A percentile compares a stretch with the other conserved stretches of the same genome.
These are phyloP conservation scores for Dynastes tityus DNA, from an alignment of 2,888 invertebrate genomes.

Conservation along the genomic window DNA sequence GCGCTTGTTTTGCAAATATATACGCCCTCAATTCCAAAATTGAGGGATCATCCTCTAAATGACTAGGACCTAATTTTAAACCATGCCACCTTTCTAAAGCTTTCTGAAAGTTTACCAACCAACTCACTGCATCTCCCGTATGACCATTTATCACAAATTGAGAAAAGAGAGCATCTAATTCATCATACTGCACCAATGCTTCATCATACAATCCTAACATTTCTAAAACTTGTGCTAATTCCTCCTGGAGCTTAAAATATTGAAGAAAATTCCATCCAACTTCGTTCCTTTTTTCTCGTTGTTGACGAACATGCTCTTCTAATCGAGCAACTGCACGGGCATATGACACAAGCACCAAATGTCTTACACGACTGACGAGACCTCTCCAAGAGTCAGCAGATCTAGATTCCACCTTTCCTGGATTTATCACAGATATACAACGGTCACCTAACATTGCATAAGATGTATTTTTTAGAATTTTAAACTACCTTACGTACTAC, in stretches of 20 bases:
- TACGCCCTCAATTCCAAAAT: constrained; percentile 94
- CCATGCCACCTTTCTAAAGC: constrained; percentile 90
- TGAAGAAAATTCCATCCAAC: constrained; percentile 94
- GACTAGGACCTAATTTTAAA: constrained; percentile 77
- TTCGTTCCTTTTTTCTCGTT: constrained; percentile 92
- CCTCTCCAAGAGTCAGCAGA: constrained; percentile 93
- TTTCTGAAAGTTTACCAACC: constrained; percentile 87
- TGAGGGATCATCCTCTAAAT: constrained; percentile 79
- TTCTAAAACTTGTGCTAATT: constrained; percentile 94
- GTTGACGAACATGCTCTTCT: constrained; percentile 91
- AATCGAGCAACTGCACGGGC: constrained; percentile 89
- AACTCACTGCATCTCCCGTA: constrained; percentile 86
- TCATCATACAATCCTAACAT: constrained; percentile 95
- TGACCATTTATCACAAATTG: constrained; percentile 97
- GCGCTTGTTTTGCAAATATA: constrained; percentile 93
- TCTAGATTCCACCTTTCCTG: constrained; percentile 89
- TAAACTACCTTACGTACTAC: constrained; percentile 63
- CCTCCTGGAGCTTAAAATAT: constrained; percentile 95
- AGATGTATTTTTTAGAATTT: not conserved
- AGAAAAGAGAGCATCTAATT: constrained; percentile 95
- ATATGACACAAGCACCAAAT: constrained; percentile 88
- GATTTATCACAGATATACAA: constrained; percentile 93
- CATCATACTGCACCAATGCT: constrained; percentile 96
- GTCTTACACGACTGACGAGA: constrained; percentile 86
- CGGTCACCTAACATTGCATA: constrained; percentile 73